Evolutionary conservation across 2,888 invertebrate genomes (phyloP).

Genomic region (Eilema depressum): DNA sequence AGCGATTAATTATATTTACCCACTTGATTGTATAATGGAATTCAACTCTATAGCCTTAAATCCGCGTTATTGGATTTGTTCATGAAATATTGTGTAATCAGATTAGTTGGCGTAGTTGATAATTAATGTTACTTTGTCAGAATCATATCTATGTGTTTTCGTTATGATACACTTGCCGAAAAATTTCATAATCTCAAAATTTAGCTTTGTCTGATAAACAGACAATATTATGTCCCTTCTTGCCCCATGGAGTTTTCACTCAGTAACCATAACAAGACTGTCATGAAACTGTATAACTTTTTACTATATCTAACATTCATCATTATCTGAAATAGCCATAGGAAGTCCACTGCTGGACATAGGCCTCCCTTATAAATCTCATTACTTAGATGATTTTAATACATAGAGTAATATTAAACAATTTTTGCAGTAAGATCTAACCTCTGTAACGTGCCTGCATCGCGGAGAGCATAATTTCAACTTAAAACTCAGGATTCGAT

Average conservation of each 20-base stretch:
- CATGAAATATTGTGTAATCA: not conserved
- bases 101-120: no score
- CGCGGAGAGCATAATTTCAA: not conserved
- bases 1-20: not conserved
- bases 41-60: not conserved
- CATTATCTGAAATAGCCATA: no score
- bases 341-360: no score
- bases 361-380: no score
- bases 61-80: not conserved
- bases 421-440: not conserved
- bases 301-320: no score
- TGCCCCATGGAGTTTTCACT: not conserved
- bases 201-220: no score
- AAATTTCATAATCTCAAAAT: no score
- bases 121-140: no score
- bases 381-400: not conserved
- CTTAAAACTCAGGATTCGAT: not conserved
- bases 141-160: no score
- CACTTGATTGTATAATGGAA: not conserved
- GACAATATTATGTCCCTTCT: not conserved
- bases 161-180: no score
- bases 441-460: not conserved
- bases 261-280: not conserved
- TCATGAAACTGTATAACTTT: not conserved
- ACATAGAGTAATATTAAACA: not conserved